A percentile compares a stretch with the other conserved stretches of the same genome.
Evolutionary conservation across 2,797 vertebrate species (phyloP).

Genomic region (Propithecus deckenii): DNA sequence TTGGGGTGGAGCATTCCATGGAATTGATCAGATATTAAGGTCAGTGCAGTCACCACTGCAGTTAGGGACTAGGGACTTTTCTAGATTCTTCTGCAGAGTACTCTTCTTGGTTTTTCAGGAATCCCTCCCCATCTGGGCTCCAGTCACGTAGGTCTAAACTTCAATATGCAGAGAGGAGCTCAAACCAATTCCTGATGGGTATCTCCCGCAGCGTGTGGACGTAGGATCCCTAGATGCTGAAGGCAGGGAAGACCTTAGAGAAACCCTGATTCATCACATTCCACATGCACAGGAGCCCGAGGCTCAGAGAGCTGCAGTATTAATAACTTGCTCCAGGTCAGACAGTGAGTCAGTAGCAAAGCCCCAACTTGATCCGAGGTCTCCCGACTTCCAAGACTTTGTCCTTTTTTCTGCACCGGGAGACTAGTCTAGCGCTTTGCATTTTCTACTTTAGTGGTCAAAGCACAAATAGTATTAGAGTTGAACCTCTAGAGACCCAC

Average conservation of each 20-base stretch:
- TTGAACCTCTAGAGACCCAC: not conserved
- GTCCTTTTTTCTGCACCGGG: not conserved
- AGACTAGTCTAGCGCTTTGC: not conserved
- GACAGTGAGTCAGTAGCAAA: not conserved
- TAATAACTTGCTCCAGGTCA: too few species aligned
- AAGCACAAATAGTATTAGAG: not conserved
- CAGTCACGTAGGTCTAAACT: not conserved
- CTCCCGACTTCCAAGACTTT: not conserved
- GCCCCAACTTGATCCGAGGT: not conserved
- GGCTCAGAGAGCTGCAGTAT: not conserved
- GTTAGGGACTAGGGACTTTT: not conserved
- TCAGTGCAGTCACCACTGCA: too few species aligned
- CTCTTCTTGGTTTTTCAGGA: not conserved
- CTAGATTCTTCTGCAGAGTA: not conserved
- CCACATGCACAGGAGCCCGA: not conserved
- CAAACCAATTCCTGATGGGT: too few species aligned
- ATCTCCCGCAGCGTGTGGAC: not conserved
- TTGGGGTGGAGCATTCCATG: rapidly evolving
- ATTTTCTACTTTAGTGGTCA: not conserved
- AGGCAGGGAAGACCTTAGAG: not conserved
- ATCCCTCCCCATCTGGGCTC: not conserved
- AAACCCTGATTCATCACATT: not conserved
- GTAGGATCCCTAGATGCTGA: not conserved
- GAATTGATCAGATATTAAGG: not conserved
- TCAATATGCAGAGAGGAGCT: not conserved